Conservation (phyloP, 2,888 invertebrate species). For the Mystacides longicornis region DNA sequence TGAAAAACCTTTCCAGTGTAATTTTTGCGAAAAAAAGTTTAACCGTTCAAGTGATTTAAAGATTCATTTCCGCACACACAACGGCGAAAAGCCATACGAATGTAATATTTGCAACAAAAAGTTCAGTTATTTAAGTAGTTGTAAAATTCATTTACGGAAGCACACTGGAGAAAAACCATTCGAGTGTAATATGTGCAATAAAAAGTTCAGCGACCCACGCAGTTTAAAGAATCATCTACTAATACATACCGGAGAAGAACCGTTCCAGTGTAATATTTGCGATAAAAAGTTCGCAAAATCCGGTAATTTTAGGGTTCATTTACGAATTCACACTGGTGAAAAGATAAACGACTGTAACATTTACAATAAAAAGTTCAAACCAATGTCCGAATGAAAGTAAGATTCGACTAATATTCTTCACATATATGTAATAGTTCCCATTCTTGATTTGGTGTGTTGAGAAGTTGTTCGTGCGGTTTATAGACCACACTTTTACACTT, state of each 20-base stretch:
- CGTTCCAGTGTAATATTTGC: background rate
- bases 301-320: background rate
- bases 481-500: too few species aligned
- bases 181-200: background rate
- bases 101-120: background rate
- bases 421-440: too few species aligned
- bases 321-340: background rate
- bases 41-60: background rate
- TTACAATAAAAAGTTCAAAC: background rate
- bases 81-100: background rate
- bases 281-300: background rate
- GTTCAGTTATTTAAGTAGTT: background rate
- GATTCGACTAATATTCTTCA: too few species aligned
- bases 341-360: background rate
- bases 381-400: too few species aligned
- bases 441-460: too few species aligned
- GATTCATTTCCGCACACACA: background rate
- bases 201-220: background rate
- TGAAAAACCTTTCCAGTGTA: background rate
- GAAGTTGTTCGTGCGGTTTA: too few species aligned
- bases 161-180: background rate
- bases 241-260: background rate
- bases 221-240: background rate
- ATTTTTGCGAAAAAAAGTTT: background rate
- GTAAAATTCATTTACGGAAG: background rate